phyloP scores from a whole-genome alignment of 2,113 vertebrate genomes.

The Sardina pilchardus region DNA sequence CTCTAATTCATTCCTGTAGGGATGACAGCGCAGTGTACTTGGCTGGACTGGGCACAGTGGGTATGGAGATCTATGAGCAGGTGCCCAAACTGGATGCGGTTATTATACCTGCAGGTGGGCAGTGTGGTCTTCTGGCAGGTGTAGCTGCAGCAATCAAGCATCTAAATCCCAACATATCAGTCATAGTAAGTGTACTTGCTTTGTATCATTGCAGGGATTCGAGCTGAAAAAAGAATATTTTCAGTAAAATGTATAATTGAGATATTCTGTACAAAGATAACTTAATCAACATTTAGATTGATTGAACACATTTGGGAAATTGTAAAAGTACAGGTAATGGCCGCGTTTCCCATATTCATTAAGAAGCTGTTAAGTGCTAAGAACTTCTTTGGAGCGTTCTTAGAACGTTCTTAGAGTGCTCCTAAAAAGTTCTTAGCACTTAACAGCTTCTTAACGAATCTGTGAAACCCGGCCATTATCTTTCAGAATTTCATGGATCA shows the following conservation, averaged over 20 bases:
- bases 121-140: slow-evolving; percentile 80
- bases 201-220: neutral
- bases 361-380: too few species aligned
- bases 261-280: neutral
- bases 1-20: slow-evolving; percentile 55
- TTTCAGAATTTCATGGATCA: too few species aligned
- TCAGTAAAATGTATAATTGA: neutral
- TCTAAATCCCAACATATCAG: slow-evolving; percentile 75
- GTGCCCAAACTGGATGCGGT: slow-evolving; percentile 83
- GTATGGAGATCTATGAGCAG: slow-evolving; percentile 85
- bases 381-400: too few species aligned
- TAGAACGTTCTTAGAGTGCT: too few species aligned
- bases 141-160: slow-evolving; percentile 86
- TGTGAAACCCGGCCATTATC: too few species aligned
- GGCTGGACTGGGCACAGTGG: slow-evolving; percentile 85
- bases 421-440: too few species aligned
- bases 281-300: neutral
- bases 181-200: slow-evolving; percentile 78
- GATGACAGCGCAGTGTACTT: slow-evolving; percentile 79
- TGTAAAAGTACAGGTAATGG: neutral
- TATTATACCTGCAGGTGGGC: slow-evolving; percentile 81
- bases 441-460: too few species aligned
- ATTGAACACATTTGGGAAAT: neutral
- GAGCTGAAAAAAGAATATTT: neutral
- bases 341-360: too few species aligned